phyloP scores from a whole-genome alignment of 2,888 invertebrate genomes.

The Drosophila emarginata region DNA sequence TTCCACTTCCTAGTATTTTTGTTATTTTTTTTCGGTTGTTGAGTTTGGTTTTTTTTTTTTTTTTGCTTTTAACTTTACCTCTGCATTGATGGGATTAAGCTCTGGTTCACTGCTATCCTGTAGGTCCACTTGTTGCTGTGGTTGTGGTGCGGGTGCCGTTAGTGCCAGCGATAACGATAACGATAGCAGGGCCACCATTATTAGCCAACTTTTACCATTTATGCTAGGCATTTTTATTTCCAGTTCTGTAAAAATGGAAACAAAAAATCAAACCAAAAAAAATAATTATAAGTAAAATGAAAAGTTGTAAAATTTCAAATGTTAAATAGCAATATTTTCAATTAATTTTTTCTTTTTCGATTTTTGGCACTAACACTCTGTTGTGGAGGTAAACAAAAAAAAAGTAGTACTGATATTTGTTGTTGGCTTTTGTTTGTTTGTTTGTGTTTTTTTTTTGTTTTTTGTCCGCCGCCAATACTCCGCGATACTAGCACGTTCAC shows the following conservation, averaged over 20 bases:
- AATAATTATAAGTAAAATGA: slow-evolving; percentile 8
- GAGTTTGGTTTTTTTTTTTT: background rate
- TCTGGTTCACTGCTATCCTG: slow-evolving; percentile 68
- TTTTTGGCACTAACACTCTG: slow-evolving; percentile 2
- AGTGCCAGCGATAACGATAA: slow-evolving; percentile 42
- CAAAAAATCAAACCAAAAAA: slow-evolving; percentile 20
- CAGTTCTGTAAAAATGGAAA: background rate
- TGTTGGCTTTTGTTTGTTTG: slow-evolving; percentile 10
- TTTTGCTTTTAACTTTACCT: slow-evolving; percentile 74
- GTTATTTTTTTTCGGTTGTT: slow-evolving; percentile 18
- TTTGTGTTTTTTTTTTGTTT: slow-evolving; percentile 5
- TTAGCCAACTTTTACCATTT: slow-evolving; percentile 55
- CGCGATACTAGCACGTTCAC: slow-evolving; percentile 82
- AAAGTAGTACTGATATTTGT: slow-evolving; percentile 2
- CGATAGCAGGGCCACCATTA: slow-evolving; percentile 63
- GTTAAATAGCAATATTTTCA: slow-evolving; percentile 10
- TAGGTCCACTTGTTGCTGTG: slow-evolving; percentile 59
- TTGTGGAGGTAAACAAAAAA: background rate
- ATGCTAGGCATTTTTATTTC: slow-evolving; percentile 68
- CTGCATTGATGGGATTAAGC: slow-evolving; percentile 80
- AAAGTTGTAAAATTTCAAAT: slow-evolving; percentile 23
- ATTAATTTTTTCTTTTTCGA: background rate
- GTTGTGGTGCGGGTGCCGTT: slow-evolving; percentile 57
- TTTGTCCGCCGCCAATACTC: slow-evolving; percentile 63
- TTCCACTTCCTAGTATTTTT: slow-evolving; percentile 11